A percentile compares a stretch with the other conserved stretches of the same genome.
These are phyloP conservation scores for Pseudomyrmex cubaensis DNA, from an alignment of 1,140 invertebrate genomes.

Conservation along the genomic window DNA sequence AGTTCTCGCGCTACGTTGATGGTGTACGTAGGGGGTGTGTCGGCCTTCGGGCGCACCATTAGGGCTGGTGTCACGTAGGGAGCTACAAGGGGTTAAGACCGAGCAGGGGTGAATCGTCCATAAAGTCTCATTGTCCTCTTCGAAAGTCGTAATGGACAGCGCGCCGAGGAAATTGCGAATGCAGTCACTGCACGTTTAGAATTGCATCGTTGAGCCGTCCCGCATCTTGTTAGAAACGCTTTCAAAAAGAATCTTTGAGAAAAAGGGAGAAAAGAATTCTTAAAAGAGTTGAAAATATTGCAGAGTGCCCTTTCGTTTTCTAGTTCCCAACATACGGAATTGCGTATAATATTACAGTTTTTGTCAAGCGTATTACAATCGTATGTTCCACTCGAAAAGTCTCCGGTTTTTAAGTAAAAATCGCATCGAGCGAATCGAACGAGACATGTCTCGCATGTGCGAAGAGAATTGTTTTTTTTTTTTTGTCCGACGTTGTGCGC, in stretches of 20 bases:
- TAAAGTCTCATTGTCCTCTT: conserved; percentile 54
- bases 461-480: neutral
- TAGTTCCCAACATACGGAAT: too few species aligned
- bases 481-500: conserved; percentile 7
- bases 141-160: conserved; percentile 58
- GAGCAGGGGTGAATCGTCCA: conserved; percentile 46
- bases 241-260: neutral
- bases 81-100: conserved; percentile 50
- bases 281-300: too few species aligned
- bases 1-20: conserved; percentile 52
- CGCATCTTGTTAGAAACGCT: conserved; percentile 22
- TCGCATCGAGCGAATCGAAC: too few species aligned
- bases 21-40: conserved; percentile 41
- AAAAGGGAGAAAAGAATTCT: too few species aligned
- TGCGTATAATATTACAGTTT: too few species aligned
- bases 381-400: too few species aligned
- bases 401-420: neutral
- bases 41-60: conserved; percentile 70
- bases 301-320: too few species aligned
- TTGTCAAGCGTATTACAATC: too few species aligned
- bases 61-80: conserved; percentile 72
- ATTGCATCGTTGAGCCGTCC: conserved; percentile 24
- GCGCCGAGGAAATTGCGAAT: conserved; percentile 46
- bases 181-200: conserved; percentile 49
- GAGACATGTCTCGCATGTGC: neutral